Base-by-base conservation (phyloP, 2,113 vertebrate species). In the Rhinolophus sinicus region DNA sequence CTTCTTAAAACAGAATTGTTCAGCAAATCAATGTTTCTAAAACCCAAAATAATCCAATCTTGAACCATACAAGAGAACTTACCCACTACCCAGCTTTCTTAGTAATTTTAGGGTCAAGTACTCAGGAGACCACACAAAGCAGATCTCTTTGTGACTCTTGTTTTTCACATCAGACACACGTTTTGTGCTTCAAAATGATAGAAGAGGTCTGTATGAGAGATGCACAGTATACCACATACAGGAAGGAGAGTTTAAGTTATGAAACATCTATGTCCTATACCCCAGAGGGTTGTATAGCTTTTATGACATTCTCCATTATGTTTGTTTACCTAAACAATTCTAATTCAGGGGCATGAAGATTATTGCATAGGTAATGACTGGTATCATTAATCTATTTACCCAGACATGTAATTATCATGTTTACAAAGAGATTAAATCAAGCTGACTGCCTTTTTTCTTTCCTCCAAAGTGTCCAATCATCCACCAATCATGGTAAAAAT, bases 61-160 rank as follows among this genome's bases (percentile, higher is more conserved):
- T 73, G 19, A 38, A 58, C 19, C 38, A 67, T 16, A 40, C 18
- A 90, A 24, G 14, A 30, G 6, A 90, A 84, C 11, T 54, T 69
- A 62, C 2, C 3, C 3, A 18, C 5, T 67, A 52, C 64, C 14
- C 64, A 69, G 3, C 1, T 65, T 72, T 86, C 58, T n/a, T 56
- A 58, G 58, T 82, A 28, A 56, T 96, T 89, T 73, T 86, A 75
- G 7, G n/a, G 72, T 60, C 50, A 76, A 85, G 2, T 14, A 58
- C 64, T 75, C 11, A 28, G 14, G 26, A 86, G 44, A 4, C 2
- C 14, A 84, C 50, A 52, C n/a, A 47, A 11, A 24, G 2, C 22
- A 83, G 12, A 10, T 56, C 21, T 72, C 47, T 12, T 18, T 28
- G 12, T 6, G 5, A 6, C 5, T 7, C 18, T 65, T 69, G 26